These are phyloP conservation scores for Cryptocheilus praepositus DNA, from an alignment of 2,888 invertebrate species.

Conservation along the genomic window DNA sequence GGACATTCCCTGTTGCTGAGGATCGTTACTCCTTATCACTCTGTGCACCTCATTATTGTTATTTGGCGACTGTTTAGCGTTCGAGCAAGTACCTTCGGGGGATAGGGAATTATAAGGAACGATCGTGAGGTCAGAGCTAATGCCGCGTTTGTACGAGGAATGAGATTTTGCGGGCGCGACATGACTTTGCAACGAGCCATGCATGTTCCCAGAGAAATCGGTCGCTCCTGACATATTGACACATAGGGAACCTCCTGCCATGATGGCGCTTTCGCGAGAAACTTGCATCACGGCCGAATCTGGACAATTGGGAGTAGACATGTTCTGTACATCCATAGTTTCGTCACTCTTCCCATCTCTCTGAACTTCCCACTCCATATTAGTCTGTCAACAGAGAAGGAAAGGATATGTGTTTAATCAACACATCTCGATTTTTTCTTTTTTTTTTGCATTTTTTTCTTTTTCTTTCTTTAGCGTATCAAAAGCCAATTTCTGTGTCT, in stretches of 20 bases:
- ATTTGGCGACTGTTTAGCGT: slow-evolving; percentile 22
- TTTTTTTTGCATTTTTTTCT: not conserved
- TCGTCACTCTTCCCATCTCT: slow-evolving; percentile 75
- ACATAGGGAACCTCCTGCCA: slow-evolving; percentile 63
- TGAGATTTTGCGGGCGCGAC: slow-evolving; percentile 24
- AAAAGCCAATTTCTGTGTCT: slow-evolving; percentile 60
- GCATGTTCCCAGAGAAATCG: slow-evolving; percentile 34
- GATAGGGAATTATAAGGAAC: slow-evolving; percentile 26
- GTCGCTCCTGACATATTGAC: slow-evolving; percentile 57
- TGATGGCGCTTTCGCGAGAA: slow-evolving; percentile 62
- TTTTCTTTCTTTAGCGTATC: slow-evolving; percentile 48
- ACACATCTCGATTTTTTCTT: slow-evolving; percentile 57
- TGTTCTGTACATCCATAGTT: slow-evolving; percentile 68
- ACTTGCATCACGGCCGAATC: slow-evolving; percentile 60
- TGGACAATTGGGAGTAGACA: slow-evolving; percentile 60
- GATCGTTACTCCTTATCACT: slow-evolving; percentile 30
- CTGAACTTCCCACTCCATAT: slow-evolving; percentile 75
- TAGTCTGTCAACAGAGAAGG: slow-evolving; percentile 83
- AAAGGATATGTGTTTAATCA: slow-evolving; percentile 77
- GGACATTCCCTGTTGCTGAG: slow-evolving; percentile 61
- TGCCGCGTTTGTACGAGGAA: slow-evolving; percentile 21
- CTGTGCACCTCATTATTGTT: slow-evolving; percentile 23
- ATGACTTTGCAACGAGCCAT: slow-evolving; percentile 34
- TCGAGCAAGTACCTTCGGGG: slow-evolving; percentile 1
- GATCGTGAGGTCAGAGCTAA: slow-evolving; percentile 14